Base-by-base conservation (phyloP, 2,113 vertebrate species). In the Mormyrus iriodes region DNA sequence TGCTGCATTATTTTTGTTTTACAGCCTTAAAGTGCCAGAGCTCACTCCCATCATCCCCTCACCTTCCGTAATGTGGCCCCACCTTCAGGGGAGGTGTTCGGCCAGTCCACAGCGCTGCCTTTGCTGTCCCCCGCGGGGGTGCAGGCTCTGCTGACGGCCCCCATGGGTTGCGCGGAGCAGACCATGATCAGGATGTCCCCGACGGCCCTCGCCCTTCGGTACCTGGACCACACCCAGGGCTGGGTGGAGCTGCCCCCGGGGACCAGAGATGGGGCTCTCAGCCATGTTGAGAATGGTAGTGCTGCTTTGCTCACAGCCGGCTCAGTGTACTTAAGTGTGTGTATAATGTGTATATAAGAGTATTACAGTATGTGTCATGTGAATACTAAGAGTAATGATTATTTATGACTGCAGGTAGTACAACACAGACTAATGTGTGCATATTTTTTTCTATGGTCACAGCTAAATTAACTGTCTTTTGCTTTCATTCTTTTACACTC, bases 111-210 rank as follows among this genome's bases (percentile, higher is more conserved):
- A 4, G 92, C 93, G 3, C 91, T 55, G 48, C 95, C 93, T 0
- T 94, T 96, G 82, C 94, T 97, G 84, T 94, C 94, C 0, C 92
- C 96, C 0, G 88, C 93, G 3, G 96, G 91, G 1, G 87, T 97
- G 52, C 35, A 88, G 1, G 6, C 24, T 0, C 92, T 97, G 84
- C 94, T 97, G 17, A 42, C 2, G 0, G 90, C 96, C 3, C 97
- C 97, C 0, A 0, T 0, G 0, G 97, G 97, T 27, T 98, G 97
- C 9, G 95, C 91, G 2, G 96, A 98, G 42, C 97, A 98, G 92
- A 97, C 97, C 21, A 97, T 96, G 94, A 0, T 90, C 2, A 0
- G 0, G 3, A 85, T 97, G 90, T 93, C 95, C 1, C 97, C 97
- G 0, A 96, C 96, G 0, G 91, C 93, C n/a, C 92, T 95, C 4